Percentiles rank a stretch among this genome's conserved stretches.
Evolutionary conservation across 2,888 invertebrate genomes (phyloP).

Genomic region (Drosophila vallismaia): DNA sequence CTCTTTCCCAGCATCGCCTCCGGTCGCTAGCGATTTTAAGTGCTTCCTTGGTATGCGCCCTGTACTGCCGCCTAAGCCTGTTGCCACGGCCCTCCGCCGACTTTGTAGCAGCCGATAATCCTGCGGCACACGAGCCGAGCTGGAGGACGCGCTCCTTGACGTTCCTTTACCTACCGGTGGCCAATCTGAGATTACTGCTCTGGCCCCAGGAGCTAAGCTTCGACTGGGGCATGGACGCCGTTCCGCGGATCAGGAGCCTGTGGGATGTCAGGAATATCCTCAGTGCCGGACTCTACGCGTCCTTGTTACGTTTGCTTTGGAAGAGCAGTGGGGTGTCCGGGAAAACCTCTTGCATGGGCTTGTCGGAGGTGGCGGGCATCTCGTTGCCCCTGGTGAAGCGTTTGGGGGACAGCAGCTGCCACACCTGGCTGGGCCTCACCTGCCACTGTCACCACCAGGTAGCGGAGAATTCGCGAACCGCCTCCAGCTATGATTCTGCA

Average conservation of each 20-base stretch:
- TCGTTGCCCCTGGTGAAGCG: constrained; percentile 55
- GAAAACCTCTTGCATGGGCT: constrained; percentile 26
- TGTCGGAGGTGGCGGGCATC: constrained; percentile 50
- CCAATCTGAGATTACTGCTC: constrained; percentile 93
- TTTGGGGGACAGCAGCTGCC: constrained; percentile 86
- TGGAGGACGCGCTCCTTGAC: constrained; percentile 92
- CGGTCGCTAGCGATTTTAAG: constrained; percentile 88
- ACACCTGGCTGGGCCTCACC: constrained; percentile 87
- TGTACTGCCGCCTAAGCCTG: constrained; percentile 90
- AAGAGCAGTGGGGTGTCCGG: constrained; percentile 24
- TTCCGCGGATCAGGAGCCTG: constrained; percentile 91
- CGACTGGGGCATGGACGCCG: constrained; percentile 99
- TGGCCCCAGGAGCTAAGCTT: constrained; percentile 95
- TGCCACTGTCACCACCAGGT: constrained; percentile 85
- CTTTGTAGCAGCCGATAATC: constrained; percentile 97
- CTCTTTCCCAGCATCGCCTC: constrained; percentile 88
- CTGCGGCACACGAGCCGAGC: constrained; percentile 92
- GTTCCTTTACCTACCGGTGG: constrained; percentile 94
- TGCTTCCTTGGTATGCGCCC: constrained; percentile 88
- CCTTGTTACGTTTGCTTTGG: constrained; percentile 25
- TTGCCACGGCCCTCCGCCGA: constrained; percentile 88
- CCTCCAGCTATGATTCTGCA: constrained; percentile 15
- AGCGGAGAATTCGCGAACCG: constrained; percentile 7
- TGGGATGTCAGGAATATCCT: constrained; percentile 91
- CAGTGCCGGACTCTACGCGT: constrained; percentile 89